Evolutionary conservation across 2,797 vertebrate genomes (phyloP).

Genomic region (Bovichtus diacanthus): DNA sequence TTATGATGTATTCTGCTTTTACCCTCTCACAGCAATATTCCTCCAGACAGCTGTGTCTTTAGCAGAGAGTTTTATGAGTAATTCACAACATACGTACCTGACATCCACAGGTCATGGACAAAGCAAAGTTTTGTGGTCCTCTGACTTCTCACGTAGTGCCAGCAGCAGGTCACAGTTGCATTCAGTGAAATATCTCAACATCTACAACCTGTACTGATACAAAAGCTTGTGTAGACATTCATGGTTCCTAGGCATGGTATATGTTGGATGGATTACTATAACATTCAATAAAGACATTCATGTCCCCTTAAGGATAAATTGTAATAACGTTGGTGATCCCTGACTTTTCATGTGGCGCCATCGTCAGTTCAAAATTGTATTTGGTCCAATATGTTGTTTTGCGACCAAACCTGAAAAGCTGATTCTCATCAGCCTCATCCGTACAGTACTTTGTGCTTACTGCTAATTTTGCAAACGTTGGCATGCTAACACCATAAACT

Average conservation of each 20-base stretch:
- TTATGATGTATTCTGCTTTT: slow-evolving; percentile 5
- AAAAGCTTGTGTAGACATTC: not conserved
- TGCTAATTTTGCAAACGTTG: not conserved
- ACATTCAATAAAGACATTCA: slow-evolving; percentile 11
- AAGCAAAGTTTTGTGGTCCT: not conserved
- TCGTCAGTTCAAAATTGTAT: too few relatives aligned
- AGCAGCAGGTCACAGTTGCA: not conserved
- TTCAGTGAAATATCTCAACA: not conserved
- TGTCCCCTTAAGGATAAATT: not conserved
- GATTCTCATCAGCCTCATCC: not conserved
- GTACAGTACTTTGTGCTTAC: not conserved
- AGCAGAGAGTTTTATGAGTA: not conserved
- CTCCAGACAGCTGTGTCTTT: not conserved
- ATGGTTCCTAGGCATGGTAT: too few relatives aligned
- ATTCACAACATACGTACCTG: slow-evolving; percentile 7
- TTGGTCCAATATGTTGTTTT: too few relatives aligned
- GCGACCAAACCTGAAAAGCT: too few relatives aligned
- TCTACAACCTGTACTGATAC: not conserved
- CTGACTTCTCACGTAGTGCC: not conserved
- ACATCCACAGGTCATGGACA: slow-evolving; percentile 1
- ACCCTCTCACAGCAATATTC: not conserved
- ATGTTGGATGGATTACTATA: slow-evolving; percentile 19
- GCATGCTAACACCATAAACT: not conserved
- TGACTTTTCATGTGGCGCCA: too few relatives aligned
- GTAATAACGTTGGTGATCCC: not conserved